Evolutionary conservation across 2,113 vertebrate species (phyloP).

Genomic region (Sylvicapra grimmia): DNA sequence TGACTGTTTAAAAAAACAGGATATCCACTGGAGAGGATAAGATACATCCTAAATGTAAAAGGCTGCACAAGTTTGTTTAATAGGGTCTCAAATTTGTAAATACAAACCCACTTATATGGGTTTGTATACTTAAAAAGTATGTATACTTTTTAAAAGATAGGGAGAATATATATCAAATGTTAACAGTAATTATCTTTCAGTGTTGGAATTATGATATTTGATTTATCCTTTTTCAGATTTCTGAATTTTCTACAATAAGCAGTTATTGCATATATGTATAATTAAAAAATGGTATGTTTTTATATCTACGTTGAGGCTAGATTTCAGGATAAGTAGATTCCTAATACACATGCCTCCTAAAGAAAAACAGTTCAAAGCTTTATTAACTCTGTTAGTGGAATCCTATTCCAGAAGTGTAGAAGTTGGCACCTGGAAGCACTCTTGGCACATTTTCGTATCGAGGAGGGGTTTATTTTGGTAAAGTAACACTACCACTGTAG

Average conservation of each 20-base stretch:
- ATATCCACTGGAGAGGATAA: neutral
- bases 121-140: neutral
- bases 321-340: neutral
- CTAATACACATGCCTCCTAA: neutral
- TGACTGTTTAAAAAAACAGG: neutral
- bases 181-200: neutral
- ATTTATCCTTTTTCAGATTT: neutral
- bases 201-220: neutral
- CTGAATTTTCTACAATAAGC: neutral
- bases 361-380: conserved; percentile 37
- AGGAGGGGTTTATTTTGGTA: conserved; percentile 58
- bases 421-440: conserved; percentile 37
- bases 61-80: neutral
- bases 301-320: neutral
- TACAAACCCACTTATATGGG: neutral
- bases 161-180: neutral
- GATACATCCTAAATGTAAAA: neutral
- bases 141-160: neutral
- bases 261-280: neutral
- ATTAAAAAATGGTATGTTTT: neutral
- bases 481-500: conserved; percentile 61
- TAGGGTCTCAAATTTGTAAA: neutral
- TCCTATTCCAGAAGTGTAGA: conserved; percentile 59
- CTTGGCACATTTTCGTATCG: conserved; percentile 38
- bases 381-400: conserved; percentile 31